phyloP scores from a whole-genome alignment of 2,113 vertebrate genomes.

The Bagarius yarrelli region DNA sequence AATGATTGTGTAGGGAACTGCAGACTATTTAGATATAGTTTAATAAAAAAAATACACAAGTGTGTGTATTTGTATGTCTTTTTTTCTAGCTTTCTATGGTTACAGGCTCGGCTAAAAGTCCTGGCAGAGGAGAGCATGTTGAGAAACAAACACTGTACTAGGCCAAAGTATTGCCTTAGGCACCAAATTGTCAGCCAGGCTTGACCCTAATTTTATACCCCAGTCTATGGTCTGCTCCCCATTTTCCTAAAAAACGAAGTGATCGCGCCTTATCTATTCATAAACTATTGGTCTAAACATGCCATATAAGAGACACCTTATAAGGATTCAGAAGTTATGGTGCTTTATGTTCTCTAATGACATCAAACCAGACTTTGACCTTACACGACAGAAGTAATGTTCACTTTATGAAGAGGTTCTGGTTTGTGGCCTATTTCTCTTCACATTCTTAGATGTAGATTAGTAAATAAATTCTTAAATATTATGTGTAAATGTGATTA shows the following conservation, averaged over 20 bases:
- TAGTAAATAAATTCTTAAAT: neutral
- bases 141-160: constrained; percentile 36
- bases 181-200: neutral
- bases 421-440: neutral
- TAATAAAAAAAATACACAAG: neutral
- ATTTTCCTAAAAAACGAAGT: neutral
- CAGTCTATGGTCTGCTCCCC: neutral
- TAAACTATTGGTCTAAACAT: neutral
- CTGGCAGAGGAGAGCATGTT: constrained; percentile 33
- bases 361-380: constrained; percentile 24
- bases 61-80: neutral
- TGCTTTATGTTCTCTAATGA: neutral
- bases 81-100: constrained; percentile 1
- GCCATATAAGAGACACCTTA: constrained; percentile 13
- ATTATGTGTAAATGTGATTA: no score
- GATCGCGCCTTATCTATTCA: neutral
- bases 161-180: constrained; percentile 41
- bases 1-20: neutral
- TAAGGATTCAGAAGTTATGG: constrained; percentile 1
- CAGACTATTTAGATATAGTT: neutral
- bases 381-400: neutral
- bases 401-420: neutral
- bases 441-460: neutral
- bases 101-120: constrained; percentile 27
- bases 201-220: constrained; percentile 16